Base-by-base conservation (phyloP, 2,113 vertebrate species). In the Neodon shergylaensis region DNA sequence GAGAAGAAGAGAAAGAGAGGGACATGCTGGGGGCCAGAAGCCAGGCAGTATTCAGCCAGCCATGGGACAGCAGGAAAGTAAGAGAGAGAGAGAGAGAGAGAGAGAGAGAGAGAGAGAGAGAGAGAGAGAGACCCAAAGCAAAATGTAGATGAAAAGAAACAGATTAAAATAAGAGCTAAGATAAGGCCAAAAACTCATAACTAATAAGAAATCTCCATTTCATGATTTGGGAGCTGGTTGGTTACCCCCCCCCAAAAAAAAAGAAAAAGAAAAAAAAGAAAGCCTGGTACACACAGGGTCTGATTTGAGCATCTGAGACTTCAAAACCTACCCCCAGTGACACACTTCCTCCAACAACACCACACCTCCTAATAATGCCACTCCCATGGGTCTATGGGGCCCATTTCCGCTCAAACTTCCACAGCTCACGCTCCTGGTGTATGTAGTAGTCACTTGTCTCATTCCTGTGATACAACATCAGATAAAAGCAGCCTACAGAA, bases 11-110 rank as follows among this genome's bases (percentile, higher is more conserved):
- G 33, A 33, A 36, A 6, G 36, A n/a, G 17, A n/a, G 16, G 68
- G 36, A 19, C 3, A 72, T 3, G 2, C 68, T 33, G 1, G 16
- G 36, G 36, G 36, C 33, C 68, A 17, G 68, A 72, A 72, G 68
- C 36, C 7, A n/a, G 68, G 16, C 16, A n/a, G 68, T 14, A 0
- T 0, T 7, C 68, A n/a, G 17, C 36, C 7, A 72, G 36, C 33
- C 68, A n/a, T n/a, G 68, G 68, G 68, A n/a, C 68, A 72, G 16
- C 36, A 19, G 36, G 16, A n/a, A n/a, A 52, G 12, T 14, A 12
- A 52, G 12, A 52, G 12, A 14, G 2, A 52, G 12, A 49, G 10
- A 19, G 33, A 70, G 7, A n/a, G 33, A 19, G 7, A 68, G 16
- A n/a, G 8, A 10, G 8, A 47, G 47, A 47, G 47, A 7, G 44